Percentiles rank a stretch among this genome's conserved stretches.
Evolutionary conservation across 2,797 vertebrate genomes (phyloP).

Genomic region (Syngnathus rostellatus): DNA sequence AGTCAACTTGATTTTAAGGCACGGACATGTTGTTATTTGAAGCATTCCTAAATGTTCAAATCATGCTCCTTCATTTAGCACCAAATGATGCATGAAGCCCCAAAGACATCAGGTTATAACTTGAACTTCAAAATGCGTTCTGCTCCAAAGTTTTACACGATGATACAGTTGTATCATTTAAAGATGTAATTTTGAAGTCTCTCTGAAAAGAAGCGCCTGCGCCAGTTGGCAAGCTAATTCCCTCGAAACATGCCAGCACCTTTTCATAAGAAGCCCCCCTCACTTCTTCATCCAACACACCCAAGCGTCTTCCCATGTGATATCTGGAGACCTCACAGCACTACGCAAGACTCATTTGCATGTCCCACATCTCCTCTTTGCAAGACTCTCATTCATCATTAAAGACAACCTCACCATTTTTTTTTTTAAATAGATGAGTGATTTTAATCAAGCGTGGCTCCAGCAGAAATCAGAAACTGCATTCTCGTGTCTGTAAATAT

Average conservation of each 20-base stretch:
- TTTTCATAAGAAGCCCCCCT: slow-evolving; percentile 33
- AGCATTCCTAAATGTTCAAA: slow-evolving; percentile 23
- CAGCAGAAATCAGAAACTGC: slow-evolving; percentile 45
- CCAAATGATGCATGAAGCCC: background rate
- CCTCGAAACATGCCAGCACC: slow-evolving; percentile 35
- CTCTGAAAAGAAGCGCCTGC: slow-evolving; percentile 19
- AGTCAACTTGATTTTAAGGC: slow-evolving; percentile 8
- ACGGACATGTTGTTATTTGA: slow-evolving; percentile 28
- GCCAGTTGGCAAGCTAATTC: slow-evolving; percentile 44
- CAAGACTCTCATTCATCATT: slow-evolving; percentile 65
- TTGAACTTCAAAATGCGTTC: background rate
- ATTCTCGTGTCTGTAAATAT: slow-evolving; percentile 61
- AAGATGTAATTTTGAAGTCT: background rate
- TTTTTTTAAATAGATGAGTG: slow-evolving; percentile 44
- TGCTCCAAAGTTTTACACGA: background rate
- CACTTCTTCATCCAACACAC: slow-evolving; percentile 47
- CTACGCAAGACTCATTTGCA: slow-evolving; percentile 64
- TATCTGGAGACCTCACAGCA: slow-evolving; percentile 42
- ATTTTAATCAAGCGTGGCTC: slow-evolving; percentile 66
- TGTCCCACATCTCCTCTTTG: slow-evolving; percentile 67
- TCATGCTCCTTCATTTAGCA: slow-evolving; percentile 29
- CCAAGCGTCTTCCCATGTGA: slow-evolving; percentile 45
- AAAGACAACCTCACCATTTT: slow-evolving; percentile 63
- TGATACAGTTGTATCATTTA: background rate
- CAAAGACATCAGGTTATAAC: background rate